These are phyloP conservation scores for Epinephelus moara DNA, from an alignment of 2,113 vertebrate genomes.

Conservation along the genomic window DNA sequence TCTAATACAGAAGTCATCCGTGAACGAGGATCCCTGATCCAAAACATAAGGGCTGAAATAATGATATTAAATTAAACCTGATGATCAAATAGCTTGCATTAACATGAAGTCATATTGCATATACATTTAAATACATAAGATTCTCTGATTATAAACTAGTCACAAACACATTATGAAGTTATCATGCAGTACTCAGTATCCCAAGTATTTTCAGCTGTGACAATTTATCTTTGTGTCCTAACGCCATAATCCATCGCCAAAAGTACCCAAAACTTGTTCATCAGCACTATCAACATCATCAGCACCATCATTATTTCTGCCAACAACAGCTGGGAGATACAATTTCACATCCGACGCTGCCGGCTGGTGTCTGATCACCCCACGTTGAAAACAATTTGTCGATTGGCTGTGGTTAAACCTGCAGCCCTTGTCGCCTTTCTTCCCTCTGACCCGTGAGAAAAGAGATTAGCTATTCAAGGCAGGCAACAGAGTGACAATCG, in stretches of 20 bases:
- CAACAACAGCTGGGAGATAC: slow-evolving; percentile 57
- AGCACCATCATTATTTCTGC: slow-evolving; percentile 6
- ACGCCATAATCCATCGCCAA: not conserved
- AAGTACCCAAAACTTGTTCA: slow-evolving; percentile 27
- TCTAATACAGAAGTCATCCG: not conserved
- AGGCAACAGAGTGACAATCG: slow-evolving; percentile 72
- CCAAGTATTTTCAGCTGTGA: not conserved
- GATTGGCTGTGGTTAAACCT: slow-evolving; percentile 68
- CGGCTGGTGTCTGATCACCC: slow-evolving; percentile 47
- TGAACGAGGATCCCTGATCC: not conserved
- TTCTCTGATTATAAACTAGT: not conserved
- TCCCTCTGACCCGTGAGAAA: slow-evolving; percentile 74
- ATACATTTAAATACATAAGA: too few species aligned
- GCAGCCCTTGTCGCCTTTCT: slow-evolving; percentile 57
- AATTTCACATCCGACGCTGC: slow-evolving; percentile 55
- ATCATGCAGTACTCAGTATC: not conserved
- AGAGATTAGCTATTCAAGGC: slow-evolving; percentile 81
- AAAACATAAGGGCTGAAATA: not conserved
- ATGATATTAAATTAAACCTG: not conserved
- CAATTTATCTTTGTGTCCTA: not conserved
- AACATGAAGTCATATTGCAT: too few species aligned
- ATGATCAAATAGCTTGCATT: not conserved
- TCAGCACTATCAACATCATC: slow-evolving; percentile 1
- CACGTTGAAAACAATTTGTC: slow-evolving; percentile 69
- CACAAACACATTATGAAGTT: not conserved